Conservation (phyloP, 23 tunicate species). For the Oikopleura vanhoeffeni region DNA sequence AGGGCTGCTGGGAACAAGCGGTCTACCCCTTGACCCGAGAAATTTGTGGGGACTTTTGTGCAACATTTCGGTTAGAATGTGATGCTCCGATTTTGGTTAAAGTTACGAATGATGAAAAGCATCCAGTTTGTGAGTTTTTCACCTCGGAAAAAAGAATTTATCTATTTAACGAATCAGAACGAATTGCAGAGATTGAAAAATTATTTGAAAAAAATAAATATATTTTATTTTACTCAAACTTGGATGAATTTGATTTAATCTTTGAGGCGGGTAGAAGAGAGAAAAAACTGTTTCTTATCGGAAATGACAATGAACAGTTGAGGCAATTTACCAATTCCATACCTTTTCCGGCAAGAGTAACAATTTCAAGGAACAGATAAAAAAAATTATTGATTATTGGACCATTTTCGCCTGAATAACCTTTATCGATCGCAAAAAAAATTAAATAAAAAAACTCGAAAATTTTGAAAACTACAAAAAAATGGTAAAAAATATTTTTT, state of each 20-base stretch:
- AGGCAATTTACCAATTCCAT: too few relatives aligned
- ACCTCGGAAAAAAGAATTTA: neutral
- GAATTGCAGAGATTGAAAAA: neutral
- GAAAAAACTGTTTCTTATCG: neutral
- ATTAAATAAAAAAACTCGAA: too few relatives aligned
- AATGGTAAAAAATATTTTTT: too few relatives aligned
- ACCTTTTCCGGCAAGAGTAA: too few relatives aligned
- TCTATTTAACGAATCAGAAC: neutral
- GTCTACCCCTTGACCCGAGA: neutral
- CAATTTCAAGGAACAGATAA: too few relatives aligned
- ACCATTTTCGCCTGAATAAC: too few relatives aligned
- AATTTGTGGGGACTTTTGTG: neutral
- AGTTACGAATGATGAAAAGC: neutral
- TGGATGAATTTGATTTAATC: neutral
- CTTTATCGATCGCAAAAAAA: too few relatives aligned
- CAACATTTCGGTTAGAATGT: neutral
- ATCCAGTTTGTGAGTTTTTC: neutral
- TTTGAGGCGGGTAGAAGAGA: neutral
- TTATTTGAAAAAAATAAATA: neutral
- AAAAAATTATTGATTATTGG: too few relatives aligned
- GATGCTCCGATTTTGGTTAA: neutral
- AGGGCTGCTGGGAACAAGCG: conserved; percentile 12
- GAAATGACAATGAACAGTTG: too few relatives aligned
- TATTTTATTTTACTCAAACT: neutral
- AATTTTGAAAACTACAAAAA: too few relatives aligned